Conservation (phyloP, 2,113 vertebrate genomes). For the Microtus ochrogaster region DNA sequence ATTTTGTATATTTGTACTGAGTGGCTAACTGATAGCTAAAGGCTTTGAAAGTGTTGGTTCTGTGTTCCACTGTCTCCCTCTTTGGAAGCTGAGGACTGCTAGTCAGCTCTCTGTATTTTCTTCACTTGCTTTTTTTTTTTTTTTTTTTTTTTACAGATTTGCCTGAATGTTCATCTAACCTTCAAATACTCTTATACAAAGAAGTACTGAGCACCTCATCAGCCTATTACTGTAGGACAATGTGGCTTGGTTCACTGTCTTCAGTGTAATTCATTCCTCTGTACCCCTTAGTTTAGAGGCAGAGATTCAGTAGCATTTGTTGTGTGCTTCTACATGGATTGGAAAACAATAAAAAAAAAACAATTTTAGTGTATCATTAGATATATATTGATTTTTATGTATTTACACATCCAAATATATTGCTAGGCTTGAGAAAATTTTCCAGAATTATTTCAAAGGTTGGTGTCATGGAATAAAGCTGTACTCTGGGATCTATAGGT, state of each 20-base stretch:
- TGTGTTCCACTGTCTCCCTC: slow-evolving; percentile 8
- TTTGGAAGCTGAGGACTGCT: slow-evolving; percentile 13
- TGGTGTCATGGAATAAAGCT: neutral
- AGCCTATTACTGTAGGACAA: neutral
- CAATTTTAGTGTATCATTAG: neutral
- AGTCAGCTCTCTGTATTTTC: neutral
- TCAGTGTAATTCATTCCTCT: neutral
- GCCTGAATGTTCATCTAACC: slow-evolving; percentile 2
- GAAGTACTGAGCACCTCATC: neutral
- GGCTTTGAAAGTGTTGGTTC: slow-evolving; percentile 1
- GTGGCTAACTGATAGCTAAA: neutral
- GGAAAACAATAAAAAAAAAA: neutral
- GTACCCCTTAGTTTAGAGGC: neutral
- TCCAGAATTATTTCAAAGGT: slow-evolving; percentile 6
- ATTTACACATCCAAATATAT: neutral
- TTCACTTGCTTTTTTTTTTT: neutral
- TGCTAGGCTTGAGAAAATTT: neutral
- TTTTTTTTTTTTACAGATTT: neutral
- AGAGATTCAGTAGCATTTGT: neutral
- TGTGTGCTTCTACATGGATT: slow-evolving; percentile 20
- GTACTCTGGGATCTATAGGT: neutral
- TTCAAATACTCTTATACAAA: neutral
- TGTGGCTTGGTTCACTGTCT: neutral
- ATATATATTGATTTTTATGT: neutral
- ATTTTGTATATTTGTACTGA: neutral